A percentile compares a stretch with the other conserved stretches of the same genome.
Conservation (phyloP, 2,888 invertebrate genomes). For the Agrochola lota region DNA sequence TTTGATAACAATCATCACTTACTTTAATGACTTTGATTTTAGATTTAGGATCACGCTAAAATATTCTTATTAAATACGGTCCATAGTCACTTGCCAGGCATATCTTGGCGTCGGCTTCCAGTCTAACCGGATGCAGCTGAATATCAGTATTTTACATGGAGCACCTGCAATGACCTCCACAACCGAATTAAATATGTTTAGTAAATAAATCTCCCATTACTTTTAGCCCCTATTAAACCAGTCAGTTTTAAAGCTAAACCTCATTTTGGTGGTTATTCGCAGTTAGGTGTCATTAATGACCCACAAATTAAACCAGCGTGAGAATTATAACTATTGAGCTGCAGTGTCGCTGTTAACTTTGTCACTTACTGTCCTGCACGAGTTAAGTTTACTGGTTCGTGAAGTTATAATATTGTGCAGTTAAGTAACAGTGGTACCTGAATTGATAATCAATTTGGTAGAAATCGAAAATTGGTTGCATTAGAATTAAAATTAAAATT, state of each 20-base stretch:
- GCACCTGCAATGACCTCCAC: too few species aligned
- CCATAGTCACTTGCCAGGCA: not conserved
- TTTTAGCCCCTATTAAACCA: not conserved
- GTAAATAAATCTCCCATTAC: not conserved
- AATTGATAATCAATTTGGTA: not conserved
- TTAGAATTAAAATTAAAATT: not conserved
- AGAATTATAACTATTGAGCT: conserved; percentile 39
- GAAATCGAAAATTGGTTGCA: not conserved
- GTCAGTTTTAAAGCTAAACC: not conserved
- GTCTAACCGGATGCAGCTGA: not conserved
- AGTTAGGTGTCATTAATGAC: conserved; percentile 24
- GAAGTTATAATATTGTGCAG: not conserved
- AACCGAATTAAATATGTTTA: not conserved
- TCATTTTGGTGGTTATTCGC: conserved; percentile 1
- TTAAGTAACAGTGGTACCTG: not conserved
- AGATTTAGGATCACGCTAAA: too few species aligned
- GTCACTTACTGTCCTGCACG: conserved; percentile 15
- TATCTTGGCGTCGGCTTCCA: not conserved
- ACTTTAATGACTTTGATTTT: not conserved
- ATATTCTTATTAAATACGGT: too few species aligned
- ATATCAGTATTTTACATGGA: not conserved
- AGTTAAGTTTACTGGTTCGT: conserved; percentile 14
- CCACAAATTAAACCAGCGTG: conserved; percentile 33
- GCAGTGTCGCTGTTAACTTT: conserved; percentile 33
- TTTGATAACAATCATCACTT: not conserved